These are phyloP conservation scores for Physella acuta DNA, from an alignment of 1,140 invertebrate genomes.

Conservation along the genomic window DNA sequence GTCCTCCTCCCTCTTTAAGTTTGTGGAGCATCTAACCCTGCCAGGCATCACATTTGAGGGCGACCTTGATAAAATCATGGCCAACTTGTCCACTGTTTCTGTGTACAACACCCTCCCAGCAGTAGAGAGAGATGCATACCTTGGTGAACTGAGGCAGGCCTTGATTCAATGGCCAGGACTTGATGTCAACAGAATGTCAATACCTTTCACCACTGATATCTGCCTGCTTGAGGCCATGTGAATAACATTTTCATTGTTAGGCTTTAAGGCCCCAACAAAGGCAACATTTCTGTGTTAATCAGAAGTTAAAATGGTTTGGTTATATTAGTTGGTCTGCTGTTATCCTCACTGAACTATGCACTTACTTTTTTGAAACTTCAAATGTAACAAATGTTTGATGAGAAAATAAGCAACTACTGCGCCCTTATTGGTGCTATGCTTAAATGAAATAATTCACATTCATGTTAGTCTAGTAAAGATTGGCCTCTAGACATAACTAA, in stretches of 20 bases:
- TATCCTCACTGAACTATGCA: no score
- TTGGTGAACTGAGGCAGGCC: constrained; percentile 12
- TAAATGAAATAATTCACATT: no score
- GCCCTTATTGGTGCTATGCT: no score
- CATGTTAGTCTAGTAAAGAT: no score
- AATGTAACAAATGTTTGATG: no score
- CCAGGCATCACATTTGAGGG: constrained; percentile 2
- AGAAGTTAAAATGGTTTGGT: no score
- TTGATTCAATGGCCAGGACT: constrained; percentile 13
- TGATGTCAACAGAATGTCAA: background rate
- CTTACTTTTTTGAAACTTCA: no score
- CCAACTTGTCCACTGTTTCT: constrained; percentile 15
- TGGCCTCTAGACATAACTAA: no score
- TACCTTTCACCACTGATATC: constrained; percentile 4
- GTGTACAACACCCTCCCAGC: constrained; percentile 9
- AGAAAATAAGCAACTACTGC: no score
- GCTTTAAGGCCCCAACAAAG: no score
- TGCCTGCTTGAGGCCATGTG: background rate
- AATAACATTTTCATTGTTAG: background rate
- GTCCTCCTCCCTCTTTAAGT: background rate
- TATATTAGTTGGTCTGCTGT: no score
- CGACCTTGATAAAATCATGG: constrained; percentile 8
- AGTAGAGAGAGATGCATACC: background rate
- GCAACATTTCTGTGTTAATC: no score
- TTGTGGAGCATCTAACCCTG: background rate